Base-by-base conservation (phyloP, 2,113 vertebrate species). In the Heterotis niloticus region DNA sequence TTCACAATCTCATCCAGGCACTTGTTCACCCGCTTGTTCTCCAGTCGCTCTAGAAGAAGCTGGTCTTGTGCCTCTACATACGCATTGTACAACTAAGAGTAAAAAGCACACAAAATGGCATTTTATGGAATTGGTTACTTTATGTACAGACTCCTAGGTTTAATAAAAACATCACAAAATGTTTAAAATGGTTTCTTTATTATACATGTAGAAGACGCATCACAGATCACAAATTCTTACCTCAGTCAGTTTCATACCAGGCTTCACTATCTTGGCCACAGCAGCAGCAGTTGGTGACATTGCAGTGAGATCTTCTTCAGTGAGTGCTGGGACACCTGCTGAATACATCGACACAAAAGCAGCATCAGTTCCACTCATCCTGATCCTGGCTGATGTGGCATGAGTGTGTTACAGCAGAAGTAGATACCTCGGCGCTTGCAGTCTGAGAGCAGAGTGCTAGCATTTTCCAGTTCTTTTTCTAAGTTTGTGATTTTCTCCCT, bases 231-330 rank as follows among this genome's bases (percentile, higher is more conserved):
- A 68, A 68, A 56, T 23, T 67, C 56, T 80, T 81, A 94, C 96
- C 91, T 99, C 96, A 66, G 97, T 98, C 82, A 99, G 90, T 80
- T 98, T 99, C 97, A 99, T 99, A 77, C 95, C 96, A 68, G 97
- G 97, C 81, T 96, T 98, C 60, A 99, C 96, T 17, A 99, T 95
- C 51, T 96, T 96, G 56, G 96, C 95, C 14, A 99, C 96, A 9
- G 95, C 94, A 66, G 96, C 95, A 78, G 97, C 97, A 81, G 96
- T 96, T 1, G 97, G 97, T 86, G 96, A 99, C 93, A 99, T 93
- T n/a, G 93, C 88, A 64, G 96, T 93, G 75, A 99, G 87, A n/a
- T 98, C 95, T 74, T 96, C 95, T 85, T 99, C 96, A 0, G 94
- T 95, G 57, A 98, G 79, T 60, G 94, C 90, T 10, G 94, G 92